phyloP scores from a whole-genome alignment of 1,140 invertebrate genomes.

The Cotesia chilonis region DNA sequence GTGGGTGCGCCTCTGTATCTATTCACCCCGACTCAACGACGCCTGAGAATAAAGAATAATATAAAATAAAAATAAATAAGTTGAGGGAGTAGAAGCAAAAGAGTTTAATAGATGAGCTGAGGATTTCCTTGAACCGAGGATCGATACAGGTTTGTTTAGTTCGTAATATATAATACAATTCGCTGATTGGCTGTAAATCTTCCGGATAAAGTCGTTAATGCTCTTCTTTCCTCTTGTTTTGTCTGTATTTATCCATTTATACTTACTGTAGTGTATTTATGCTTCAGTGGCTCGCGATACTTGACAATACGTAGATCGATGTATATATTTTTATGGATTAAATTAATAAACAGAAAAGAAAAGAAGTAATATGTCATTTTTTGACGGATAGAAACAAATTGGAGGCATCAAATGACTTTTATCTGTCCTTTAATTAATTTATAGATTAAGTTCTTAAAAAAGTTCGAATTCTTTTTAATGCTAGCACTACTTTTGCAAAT shows the following conservation, averaged over 20 bases:
- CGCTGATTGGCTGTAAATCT: conserved; percentile 58
- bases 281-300: conserved; percentile 9
- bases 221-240: conserved; percentile 30
- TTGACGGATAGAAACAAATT: no score
- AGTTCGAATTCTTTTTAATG: no score
- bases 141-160: not conserved
- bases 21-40: conserved; percentile 42
- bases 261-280: conserved; percentile 19
- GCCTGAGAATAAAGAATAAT: conserved; percentile 48
- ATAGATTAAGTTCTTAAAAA: no score
- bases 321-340: not conserved
- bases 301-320: not conserved
- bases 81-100: conserved; percentile 4
- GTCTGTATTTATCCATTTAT: not conserved
- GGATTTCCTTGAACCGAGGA: not conserved
- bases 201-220: conserved; percentile 44
- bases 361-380: no score
- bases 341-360: no score
- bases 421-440: no score
- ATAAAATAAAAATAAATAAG: conserved; percentile 40
- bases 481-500: no score
- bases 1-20: conserved; percentile 41
- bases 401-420: no score
- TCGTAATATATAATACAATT: conserved; percentile 41
- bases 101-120: conserved; percentile 2